Percentiles rank a stretch among this genome's conserved stretches.
These are phyloP conservation scores for Odontocerum albicorne DNA, from an alignment of 2,888 invertebrate genomes.

Conservation along the genomic window DNA sequence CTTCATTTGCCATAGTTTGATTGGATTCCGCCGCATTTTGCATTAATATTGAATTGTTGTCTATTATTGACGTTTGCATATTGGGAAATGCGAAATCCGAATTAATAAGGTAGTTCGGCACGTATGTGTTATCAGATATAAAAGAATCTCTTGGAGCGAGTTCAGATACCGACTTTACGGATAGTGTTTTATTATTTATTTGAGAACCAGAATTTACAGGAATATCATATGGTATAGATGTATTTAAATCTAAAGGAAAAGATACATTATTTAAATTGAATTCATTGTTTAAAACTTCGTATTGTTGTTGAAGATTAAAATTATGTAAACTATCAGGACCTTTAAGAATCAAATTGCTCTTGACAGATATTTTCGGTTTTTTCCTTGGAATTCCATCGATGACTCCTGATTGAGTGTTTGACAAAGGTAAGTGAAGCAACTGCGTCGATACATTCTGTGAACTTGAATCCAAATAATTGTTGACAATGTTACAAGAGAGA, in stretches of 20 bases:
- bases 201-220: conserved; percentile 5
- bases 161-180: conserved; percentile 1
- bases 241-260: conserved; percentile 1
- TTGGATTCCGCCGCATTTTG: conserved; percentile 7
- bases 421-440: conserved; percentile 15
- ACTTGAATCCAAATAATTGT: neutral
- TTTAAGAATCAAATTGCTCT: conserved; percentile 55
- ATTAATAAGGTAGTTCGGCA: conserved; percentile 14
- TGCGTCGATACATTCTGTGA: conserved; percentile 1
- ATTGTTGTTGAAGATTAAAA: conserved; percentile 43
- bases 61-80: conserved; percentile 10
- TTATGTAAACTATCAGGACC: conserved; percentile 55
- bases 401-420: neutral
- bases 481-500: neutral
- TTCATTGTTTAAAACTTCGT: neutral
- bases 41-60: conserved; percentile 8
- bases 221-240: conserved; percentile 4
- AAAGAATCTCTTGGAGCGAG: conserved; percentile 12
- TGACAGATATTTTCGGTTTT: conserved; percentile 57
- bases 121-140: conserved; percentile 10
- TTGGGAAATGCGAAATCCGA: conserved; percentile 9
- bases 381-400: conserved; percentile 44
- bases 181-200: neutral
- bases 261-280: conserved; percentile 4
- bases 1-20: conserved; percentile 12